Conservation (phyloP, 2,113 vertebrate species). For the Xerus inauris region DNA sequence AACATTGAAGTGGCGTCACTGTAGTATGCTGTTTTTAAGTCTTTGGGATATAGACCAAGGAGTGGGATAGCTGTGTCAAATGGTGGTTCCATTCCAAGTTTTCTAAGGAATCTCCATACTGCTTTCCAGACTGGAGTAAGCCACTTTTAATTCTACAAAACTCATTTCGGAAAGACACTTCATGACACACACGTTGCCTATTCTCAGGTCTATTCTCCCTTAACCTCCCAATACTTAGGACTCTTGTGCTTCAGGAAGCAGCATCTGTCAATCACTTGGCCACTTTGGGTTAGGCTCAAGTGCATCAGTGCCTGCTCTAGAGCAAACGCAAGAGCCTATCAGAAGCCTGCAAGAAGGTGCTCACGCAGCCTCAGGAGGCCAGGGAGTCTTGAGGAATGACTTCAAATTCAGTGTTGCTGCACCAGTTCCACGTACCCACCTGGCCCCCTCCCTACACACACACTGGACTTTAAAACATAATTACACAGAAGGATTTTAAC, state of each 20-base stretch:
- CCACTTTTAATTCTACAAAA: neutral
- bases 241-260: neutral
- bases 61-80: too few species aligned
- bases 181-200: neutral
- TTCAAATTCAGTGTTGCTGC: neutral
- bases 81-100: too few species aligned
- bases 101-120: too few species aligned
- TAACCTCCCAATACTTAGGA: neutral
- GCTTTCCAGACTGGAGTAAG: too few species aligned
- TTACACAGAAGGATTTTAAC: slow-evolving; percentile 45
- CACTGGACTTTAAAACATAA: slow-evolving; percentile 21
- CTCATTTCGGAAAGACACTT: neutral
- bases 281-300: slow-evolving; percentile 30
- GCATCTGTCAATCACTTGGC: neutral
- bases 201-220: neutral
- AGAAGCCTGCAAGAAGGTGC: neutral
- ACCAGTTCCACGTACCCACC: neutral
- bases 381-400: neutral
- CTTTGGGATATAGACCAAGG: too few species aligned
- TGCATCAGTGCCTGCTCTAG: neutral
- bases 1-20: too few species aligned
- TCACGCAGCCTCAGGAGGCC: neutral
- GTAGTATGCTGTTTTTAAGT: too few species aligned
- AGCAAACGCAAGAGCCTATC: neutral
- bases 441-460: neutral